Evolutionary conservation across 2,797 vertebrate genomes (phyloP).

Genomic region (Falco rusticolus): DNA sequence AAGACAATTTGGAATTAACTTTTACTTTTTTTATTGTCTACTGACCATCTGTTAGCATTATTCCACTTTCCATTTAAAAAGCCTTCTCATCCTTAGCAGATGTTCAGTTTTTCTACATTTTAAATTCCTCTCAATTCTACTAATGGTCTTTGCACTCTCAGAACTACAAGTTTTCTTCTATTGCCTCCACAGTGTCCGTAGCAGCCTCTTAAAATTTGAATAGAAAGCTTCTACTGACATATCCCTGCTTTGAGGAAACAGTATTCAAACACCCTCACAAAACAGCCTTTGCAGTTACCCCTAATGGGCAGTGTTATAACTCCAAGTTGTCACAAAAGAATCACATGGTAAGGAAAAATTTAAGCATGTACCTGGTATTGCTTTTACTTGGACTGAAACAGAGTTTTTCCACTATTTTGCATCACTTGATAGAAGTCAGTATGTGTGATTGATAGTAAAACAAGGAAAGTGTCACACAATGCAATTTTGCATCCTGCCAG

Average conservation of each 20-base stretch:
- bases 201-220: not conserved
- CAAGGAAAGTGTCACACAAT: not conserved
- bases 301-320: not conserved
- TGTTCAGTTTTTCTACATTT: slow-evolving; percentile 13
- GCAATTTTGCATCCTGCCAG: not conserved
- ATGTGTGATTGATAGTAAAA: not conserved
- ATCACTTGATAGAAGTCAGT: not conserved
- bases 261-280: not conserved
- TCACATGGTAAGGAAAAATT: not conserved
- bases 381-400: not conserved
- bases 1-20: not conserved
- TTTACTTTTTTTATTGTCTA: not conserved
- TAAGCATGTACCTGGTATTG: not conserved
- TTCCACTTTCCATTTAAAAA: slow-evolving; percentile 13
- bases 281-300: slow-evolving; percentile 1
- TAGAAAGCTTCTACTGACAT: not conserved
- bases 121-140: not conserved
- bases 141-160: slow-evolving; percentile 11
- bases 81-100: slow-evolving; percentile 28
- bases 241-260: not conserved
- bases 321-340: not conserved
- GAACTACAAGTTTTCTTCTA: not conserved
- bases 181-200: not conserved
- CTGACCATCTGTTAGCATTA: slow-evolving; percentile 13
- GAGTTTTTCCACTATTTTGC: not conserved